Percentiles rank a stretch among this genome's conserved stretches.
Evolutionary conservation across 2,888 invertebrate genomes (phyloP).

Genomic region (Bugula neritina): DNA sequence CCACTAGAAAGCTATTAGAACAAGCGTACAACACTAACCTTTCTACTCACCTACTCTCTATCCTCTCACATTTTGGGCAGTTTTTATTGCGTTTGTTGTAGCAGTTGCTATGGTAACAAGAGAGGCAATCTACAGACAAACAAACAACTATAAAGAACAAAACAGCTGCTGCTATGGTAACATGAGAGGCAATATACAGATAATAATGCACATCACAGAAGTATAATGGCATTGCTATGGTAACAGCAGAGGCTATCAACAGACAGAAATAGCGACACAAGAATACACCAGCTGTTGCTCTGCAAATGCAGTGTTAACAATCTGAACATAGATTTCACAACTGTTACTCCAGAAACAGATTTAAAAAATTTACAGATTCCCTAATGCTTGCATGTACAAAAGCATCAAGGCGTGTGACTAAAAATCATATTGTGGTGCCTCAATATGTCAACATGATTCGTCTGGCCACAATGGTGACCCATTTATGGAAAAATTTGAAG

Average conservation of each 20-base stretch:
- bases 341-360: background rate
- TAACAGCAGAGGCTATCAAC: no score
- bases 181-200: conserved; percentile 45
- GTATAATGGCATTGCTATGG: conserved; percentile 44
- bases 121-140: conserved; percentile 44
- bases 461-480: no score
- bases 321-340: background rate
- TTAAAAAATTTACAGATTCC: no score
- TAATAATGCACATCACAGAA: no score
- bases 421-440: no score
- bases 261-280: background rate
- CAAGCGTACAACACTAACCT: conserved; percentile 17
- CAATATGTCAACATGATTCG: no score
- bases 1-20: no score
- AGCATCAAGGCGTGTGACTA: no score
- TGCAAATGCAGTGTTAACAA: background rate
- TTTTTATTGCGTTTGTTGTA: conserved; percentile 38
- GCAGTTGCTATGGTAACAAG: conserved; percentile 46
- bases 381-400: no score
- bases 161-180: conserved; percentile 46
- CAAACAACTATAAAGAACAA: no score
- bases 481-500: no score
- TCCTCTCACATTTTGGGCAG: conserved; percentile 49
- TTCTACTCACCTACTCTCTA: conserved; percentile 34
- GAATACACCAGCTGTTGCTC: background rate